Evolutionary conservation across 2,888 invertebrate species (phyloP).

Genomic region (Drosophila leonis): DNA sequence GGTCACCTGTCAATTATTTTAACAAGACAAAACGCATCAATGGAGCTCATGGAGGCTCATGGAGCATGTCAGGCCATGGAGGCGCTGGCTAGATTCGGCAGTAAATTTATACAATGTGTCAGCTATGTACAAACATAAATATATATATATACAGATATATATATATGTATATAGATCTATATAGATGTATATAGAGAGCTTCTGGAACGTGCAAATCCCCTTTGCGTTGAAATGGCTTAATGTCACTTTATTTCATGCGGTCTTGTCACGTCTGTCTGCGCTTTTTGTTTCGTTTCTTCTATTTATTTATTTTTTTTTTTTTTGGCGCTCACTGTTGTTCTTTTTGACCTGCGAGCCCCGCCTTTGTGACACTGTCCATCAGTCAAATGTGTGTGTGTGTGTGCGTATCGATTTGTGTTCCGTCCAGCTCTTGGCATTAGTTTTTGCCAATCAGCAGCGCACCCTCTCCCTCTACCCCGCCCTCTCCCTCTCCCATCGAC

Average conservation of each 20-base stretch:
- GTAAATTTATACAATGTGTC: slow-evolving; percentile 71
- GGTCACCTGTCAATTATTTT: slow-evolving; percentile 78
- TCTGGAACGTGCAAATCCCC: slow-evolving; percentile 67
- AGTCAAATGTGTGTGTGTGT: slow-evolving; percentile 62
- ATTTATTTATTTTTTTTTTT: slow-evolving; percentile 15
- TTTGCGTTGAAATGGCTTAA: slow-evolving; percentile 79
- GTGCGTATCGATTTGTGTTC: slow-evolving; percentile 64
- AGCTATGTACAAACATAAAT: slow-evolving; percentile 41
- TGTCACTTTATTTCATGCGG: slow-evolving; percentile 78
- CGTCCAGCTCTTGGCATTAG: slow-evolving; percentile 66
- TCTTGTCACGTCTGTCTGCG: slow-evolving; percentile 74
- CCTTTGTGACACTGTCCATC: slow-evolving; percentile 62
- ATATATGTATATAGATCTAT: slow-evolving; percentile 28
- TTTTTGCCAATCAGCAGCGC: slow-evolving; percentile 76
- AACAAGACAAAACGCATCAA: slow-evolving; percentile 78
- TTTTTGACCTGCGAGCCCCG: slow-evolving; percentile 14
- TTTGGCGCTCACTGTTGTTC: slow-evolving; percentile 28
- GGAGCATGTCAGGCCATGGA: slow-evolving; percentile 32
- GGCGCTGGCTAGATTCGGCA: slow-evolving; percentile 51
- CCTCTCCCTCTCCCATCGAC: not conserved
- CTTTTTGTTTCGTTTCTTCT: slow-evolving; percentile 32
- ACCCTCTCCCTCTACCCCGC: slow-evolving; percentile 34
- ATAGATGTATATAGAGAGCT: slow-evolving; percentile 25
- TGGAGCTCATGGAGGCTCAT: slow-evolving; percentile 48
- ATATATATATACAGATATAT: slow-evolving; percentile 27